Evolutionary conservation across 37 sponge, comb jelly and placozoan species (phyloP).

Genomic region (Trichoplax adhaerens): DNA sequence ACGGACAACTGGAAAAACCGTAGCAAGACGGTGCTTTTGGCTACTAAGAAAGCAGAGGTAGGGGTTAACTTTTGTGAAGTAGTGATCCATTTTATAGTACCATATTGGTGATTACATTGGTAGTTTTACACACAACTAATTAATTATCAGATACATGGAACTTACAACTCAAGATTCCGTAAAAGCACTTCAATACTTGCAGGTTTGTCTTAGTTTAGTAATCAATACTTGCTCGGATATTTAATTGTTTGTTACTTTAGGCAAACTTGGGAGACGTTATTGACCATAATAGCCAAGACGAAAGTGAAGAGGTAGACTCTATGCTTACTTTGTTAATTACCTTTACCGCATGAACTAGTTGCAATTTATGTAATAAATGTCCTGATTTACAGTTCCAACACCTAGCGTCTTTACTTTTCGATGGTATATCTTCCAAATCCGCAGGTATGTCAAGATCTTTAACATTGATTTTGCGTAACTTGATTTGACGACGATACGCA

Average conservation of each 20-base stretch:
- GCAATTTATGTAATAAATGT: background rate
- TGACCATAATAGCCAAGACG: constrained; percentile 31
- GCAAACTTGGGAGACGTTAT: constrained; percentile 22
- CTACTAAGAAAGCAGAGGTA: too few relatives aligned
- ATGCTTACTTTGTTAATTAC: background rate
- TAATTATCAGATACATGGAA: constrained; percentile 9
- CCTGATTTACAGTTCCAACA: constrained; percentile 25
- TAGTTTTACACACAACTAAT: too few relatives aligned
- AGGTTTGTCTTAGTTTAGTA: constrained; percentile 3
- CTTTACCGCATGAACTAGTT: background rate
- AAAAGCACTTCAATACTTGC: constrained; percentile 29
- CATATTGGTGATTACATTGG: too few relatives aligned
- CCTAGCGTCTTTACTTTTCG: constrained; percentile 18
- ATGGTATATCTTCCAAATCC: background rate
- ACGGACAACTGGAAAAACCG: too few relatives aligned
- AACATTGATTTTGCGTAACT: too few relatives aligned
- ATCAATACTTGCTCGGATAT: background rate
- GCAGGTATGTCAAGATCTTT: too few relatives aligned
- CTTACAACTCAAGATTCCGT: constrained; percentile 20
- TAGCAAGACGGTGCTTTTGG: too few relatives aligned
- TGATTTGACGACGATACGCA: too few relatives aligned
- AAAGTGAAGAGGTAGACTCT: constrained; percentile 33
- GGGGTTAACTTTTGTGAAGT: too few relatives aligned
- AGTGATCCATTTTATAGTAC: too few relatives aligned
- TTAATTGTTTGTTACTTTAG: background rate